A percentile compares a stretch with the other conserved stretches of the same genome.
These are phyloP conservation scores for Anas platyrhynchos DNA, from an alignment of 2,113 vertebrate genomes.

Conservation along the genomic window DNA sequence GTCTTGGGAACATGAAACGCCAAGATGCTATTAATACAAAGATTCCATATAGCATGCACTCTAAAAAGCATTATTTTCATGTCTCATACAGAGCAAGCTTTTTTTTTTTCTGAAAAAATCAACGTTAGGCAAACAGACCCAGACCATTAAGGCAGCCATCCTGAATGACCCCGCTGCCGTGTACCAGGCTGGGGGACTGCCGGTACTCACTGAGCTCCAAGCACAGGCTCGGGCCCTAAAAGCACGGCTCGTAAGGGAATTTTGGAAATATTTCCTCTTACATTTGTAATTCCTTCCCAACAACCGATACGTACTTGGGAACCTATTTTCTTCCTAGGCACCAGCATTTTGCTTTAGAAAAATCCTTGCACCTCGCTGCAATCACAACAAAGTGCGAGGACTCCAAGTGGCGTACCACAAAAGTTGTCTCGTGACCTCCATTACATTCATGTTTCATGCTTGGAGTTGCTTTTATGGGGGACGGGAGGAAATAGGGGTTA, in stretches of 20 bases:
- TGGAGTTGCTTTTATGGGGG: rapidly evolving
- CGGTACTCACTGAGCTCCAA: rapidly evolving
- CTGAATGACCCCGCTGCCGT: not conserved
- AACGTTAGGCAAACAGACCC: not conserved
- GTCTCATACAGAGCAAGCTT: not conserved
- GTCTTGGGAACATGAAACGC: slow-evolving; percentile 31
- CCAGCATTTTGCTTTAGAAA: not conserved
- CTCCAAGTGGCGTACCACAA: not conserved
- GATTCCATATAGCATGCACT: slow-evolving; percentile 4
- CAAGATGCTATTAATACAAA: slow-evolving; percentile 28
- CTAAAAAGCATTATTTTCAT: not conserved
- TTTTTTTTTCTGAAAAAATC: not conserved
- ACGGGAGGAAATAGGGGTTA: not conserved
- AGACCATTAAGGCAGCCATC: not conserved
- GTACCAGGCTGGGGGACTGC: not conserved
- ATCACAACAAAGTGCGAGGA: not conserved
- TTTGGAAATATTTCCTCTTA: not conserved
- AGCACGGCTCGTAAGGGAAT: not conserved
- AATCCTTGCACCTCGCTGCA: not conserved
- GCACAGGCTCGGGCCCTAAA: not conserved
- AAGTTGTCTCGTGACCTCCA: not conserved
- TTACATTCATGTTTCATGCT: not conserved
- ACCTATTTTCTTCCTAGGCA: not conserved
- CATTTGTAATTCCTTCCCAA: not conserved
- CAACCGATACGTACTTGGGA: not conserved